phyloP scores from a whole-genome alignment of 2,888 invertebrate species.

The Drosophila fungiperda region DNA sequence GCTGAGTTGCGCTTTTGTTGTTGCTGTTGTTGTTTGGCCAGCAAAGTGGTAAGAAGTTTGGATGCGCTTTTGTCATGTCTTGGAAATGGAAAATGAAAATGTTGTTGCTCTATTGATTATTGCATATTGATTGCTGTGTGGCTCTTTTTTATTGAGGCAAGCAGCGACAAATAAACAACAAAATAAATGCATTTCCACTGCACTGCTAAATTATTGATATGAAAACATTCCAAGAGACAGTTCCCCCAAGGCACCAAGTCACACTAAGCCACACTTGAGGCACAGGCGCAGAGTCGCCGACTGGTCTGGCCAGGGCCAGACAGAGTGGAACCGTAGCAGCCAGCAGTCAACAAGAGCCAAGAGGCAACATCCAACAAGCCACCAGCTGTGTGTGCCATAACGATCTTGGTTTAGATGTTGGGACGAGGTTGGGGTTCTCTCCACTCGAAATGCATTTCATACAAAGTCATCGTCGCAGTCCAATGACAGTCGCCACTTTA shows the following conservation, averaged over 20 bases:
- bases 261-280: constrained; percentile 24
- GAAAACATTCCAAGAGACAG: constrained; percentile 65
- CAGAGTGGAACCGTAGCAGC: constrained; percentile 73
- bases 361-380: constrained; percentile 8
- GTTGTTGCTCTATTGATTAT: constrained; percentile 79
- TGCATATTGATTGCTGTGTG: constrained; percentile 77
- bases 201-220: constrained; percentile 58
- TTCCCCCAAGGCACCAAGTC: constrained; percentile 5
- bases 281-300: constrained; percentile 62
- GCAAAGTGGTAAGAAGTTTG: constrained; percentile 69
- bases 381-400: constrained; percentile 69
- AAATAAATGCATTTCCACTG: constrained; percentile 52
- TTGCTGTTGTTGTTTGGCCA: constrained; percentile 31
- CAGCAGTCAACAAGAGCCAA: constrained; percentile 50
- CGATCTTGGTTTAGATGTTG: constrained; percentile 31
- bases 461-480: constrained; percentile 75
- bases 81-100: constrained; percentile 71
- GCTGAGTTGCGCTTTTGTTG: constrained; percentile 57
- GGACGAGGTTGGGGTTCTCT: constrained; percentile 40
- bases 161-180: constrained; percentile 70
- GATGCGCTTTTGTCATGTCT: constrained; percentile 78
- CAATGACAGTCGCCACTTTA: constrained; percentile 80
- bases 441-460: constrained; percentile 73
- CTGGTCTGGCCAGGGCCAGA: constrained; percentile 78
- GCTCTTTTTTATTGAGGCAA: constrained; percentile 75